These are phyloP conservation scores for Troides helena DNA, from an alignment of 2,888 invertebrate species.

Conservation along the genomic window DNA sequence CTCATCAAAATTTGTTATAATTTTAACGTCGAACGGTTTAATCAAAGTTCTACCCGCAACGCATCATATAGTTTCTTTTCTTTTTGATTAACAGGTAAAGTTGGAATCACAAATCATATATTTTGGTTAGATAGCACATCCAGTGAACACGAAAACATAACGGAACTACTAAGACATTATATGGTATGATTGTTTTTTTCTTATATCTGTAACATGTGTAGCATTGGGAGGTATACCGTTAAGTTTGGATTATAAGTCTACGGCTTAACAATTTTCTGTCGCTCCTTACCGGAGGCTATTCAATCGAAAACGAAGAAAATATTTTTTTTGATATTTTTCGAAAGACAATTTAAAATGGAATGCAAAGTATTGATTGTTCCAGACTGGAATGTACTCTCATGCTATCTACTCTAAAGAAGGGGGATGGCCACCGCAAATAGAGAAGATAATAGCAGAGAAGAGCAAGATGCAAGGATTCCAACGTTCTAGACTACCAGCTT, in stretches of 20 bases:
- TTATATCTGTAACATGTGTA: too few species aligned
- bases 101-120: slow-evolving; percentile 41
- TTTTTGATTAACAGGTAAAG: slow-evolving; percentile 42
- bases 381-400: slow-evolving; percentile 49
- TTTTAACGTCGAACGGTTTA: too few species aligned
- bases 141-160: slow-evolving; percentile 67
- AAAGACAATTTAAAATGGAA: too few species aligned
- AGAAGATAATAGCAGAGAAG: slow-evolving; percentile 40
- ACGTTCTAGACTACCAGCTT: slow-evolving; percentile 44
- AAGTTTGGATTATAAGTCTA: too few species aligned
- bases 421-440: slow-evolving; percentile 50
- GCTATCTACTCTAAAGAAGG: slow-evolving; percentile 50
- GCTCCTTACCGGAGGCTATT: too few species aligned
- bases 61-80: too few species aligned
- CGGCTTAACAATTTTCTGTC: too few species aligned
- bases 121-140: slow-evolving; percentile 68
- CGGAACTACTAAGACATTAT: slow-evolving; percentile 71
- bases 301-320: too few species aligned
- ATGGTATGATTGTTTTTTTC: slow-evolving; percentile 45
- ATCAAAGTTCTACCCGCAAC: too few species aligned
- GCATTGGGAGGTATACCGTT: too few species aligned
- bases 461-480: slow-evolving; percentile 42
- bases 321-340: too few species aligned
- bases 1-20: too few species aligned
- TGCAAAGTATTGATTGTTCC: slow-evolving; percentile 2